A percentile compares a stretch with the other conserved stretches of the same genome.
Evolutionary conservation across 2,797 vertebrate species (phyloP).

Genomic region (Danio choprae): DNA sequence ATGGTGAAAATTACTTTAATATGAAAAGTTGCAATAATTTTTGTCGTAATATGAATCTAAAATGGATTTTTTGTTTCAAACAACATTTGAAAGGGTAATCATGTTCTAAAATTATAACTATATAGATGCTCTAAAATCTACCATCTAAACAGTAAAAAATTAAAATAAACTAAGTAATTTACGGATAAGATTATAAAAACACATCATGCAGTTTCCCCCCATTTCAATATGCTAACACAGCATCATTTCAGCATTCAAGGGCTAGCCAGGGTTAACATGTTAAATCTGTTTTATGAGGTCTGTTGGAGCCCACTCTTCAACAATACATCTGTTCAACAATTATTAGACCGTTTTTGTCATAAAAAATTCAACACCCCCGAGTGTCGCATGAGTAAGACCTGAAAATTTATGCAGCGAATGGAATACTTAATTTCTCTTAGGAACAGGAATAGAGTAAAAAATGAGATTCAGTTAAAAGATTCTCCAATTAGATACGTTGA

Average conservation of each 20-base stretch:
- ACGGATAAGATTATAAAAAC: not conserved
- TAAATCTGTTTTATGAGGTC: slow-evolving; percentile 95
- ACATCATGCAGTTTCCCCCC: not conserved
- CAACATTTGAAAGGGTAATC: no score
- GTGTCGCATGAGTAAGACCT: slow-evolving; percentile 94
- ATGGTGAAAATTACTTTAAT: not conserved
- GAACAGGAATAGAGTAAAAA: slow-evolving; percentile 87
- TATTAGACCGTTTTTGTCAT: slow-evolving; percentile 98
- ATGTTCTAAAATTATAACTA: not conserved
- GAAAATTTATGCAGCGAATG: slow-evolving; percentile 98
- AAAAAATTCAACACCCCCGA: slow-evolving; percentile 98
- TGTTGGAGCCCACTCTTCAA: slow-evolving; percentile 90
- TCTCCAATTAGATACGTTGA: slow-evolving; percentile 81
- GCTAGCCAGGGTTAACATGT: slow-evolving; percentile 89
- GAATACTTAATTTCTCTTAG: slow-evolving; percentile 98
- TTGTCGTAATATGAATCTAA: not conserved
- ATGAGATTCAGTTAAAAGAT: slow-evolving; percentile 89
- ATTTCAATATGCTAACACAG: slow-evolving; percentile 4
- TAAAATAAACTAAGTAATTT: not conserved
- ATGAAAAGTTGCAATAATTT: not conserved
- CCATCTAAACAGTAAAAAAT: not conserved
- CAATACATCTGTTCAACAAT: slow-evolving; percentile 99
- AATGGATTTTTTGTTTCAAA: no score
- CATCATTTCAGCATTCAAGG: slow-evolving; percentile 58
- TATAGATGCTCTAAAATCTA: slow-evolving; percentile 1